Evolutionary conservation across 2,113 vertebrate genomes (phyloP), one percentile per base, ranked within the genome.

Genomic region (Aptenodytes forsteri): DNA sequence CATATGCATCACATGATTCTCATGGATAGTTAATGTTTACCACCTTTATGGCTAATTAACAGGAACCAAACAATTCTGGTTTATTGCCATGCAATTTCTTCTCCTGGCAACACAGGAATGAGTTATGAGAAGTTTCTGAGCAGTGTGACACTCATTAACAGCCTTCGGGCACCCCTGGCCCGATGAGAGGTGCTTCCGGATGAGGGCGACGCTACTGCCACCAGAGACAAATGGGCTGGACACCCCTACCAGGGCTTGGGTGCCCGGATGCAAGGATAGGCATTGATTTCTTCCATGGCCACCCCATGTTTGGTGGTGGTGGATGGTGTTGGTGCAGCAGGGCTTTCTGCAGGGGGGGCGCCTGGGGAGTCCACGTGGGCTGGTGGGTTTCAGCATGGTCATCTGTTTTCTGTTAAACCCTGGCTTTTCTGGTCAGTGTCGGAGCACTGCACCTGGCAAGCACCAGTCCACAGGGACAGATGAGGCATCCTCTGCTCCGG

Each of bases 21-120:
- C 62, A 49, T 34, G 50, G 6, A 12, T 66, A 85, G 78, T 93
- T 97, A 93, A 88, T 96, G 62, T 93, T 96, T 89, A 87, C 87
- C 17, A 16, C 21, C 38, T 85, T 87, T 54, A 70, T 87, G 46
- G 30, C 61, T 95, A 93, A 87, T 93, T 89, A 85, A 66, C n/a
- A 93, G 70, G 49, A 93, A 79, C 20, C 7, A 91, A 87, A 77
- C 46, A 82, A 72, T 92, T 92, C 56, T 79, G 29, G 7, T 91
- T 92, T 93, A 85, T 80, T 93, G 50, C 75, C 29, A 15, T 69
- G 46, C 40, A 89, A 58, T 93, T 95, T 96, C 16, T 69, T 85
- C 46, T 87, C 61, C 23, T 72, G 36, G 62, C 54, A 83, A 79
- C 13, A 61, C 40, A 2, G 9, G 21, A 79, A 80, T 87, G 70